Percentiles rank a stretch among this genome's conserved stretches.
These are phyloP conservation scores for Merops nubicus DNA, from an alignment of 2,113 vertebrate species.

Conservation along the genomic window DNA sequence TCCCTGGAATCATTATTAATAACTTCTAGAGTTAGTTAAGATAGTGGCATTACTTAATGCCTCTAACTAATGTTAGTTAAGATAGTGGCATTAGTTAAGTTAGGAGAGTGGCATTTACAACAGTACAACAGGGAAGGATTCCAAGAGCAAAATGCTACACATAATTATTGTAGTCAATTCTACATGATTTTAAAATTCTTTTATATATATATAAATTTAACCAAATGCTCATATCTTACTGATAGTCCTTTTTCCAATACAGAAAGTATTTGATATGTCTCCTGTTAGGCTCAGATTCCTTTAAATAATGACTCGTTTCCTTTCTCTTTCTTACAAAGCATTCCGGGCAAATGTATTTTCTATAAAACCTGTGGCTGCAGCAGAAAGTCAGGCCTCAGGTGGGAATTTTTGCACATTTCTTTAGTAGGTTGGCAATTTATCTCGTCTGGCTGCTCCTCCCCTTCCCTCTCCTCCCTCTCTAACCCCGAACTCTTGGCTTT, in stretches of 20 bases:
- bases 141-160: neutral
- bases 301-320: neutral
- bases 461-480: neutral
- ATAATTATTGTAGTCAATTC: neutral
- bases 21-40: neutral
- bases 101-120: neutral
- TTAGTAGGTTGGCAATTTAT: neutral
- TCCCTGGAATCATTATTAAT: neutral
- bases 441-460: neutral
- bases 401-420: slow-evolving; percentile 9
- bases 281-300: neutral
- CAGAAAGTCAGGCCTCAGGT: neutral
- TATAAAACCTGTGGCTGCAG: neutral
- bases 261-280: neutral
- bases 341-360: slow-evolving; percentile 16
- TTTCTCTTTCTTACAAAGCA: neutral
- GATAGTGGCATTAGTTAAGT: too few species aligned
- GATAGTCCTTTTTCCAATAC: neutral
- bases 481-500: neutral
- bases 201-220: neutral
- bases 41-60: too few species aligned
- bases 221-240: neutral
- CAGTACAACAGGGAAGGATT: neutral
- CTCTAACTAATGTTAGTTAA: too few species aligned
- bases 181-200: neutral